Percentiles rank a stretch among this genome's conserved stretches.
phyloP scores from a whole-genome alignment of 1,140 invertebrate genomes.

The Solen grandis region DNA sequence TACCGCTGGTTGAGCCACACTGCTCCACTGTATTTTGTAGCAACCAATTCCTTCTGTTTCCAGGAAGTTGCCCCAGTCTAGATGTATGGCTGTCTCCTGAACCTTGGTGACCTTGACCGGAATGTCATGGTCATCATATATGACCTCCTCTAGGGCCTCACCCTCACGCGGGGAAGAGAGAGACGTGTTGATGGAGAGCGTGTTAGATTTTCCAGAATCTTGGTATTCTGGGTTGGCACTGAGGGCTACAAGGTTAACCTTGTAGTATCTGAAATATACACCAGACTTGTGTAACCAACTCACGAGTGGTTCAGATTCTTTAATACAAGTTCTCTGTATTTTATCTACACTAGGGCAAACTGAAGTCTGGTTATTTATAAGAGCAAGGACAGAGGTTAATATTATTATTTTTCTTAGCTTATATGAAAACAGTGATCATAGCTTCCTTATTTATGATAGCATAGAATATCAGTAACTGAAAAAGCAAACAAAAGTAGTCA shows the following conservation, averaged over 20 bases:
- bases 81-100: slow-evolving; percentile 75
- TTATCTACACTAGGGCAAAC: no score
- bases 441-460: no score
- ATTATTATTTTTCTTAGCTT: no score
- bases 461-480: no score
- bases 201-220: slow-evolving; percentile 78
- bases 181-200: slow-evolving; percentile 72
- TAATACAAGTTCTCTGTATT: no score
- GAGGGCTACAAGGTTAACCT: slow-evolving; percentile 77
- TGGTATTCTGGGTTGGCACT: slow-evolving; percentile 71
- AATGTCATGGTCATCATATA: slow-evolving; percentile 71
- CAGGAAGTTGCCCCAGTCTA: slow-evolving; percentile 78
- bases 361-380: no score
- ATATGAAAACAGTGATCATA: no score
- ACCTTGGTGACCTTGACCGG: slow-evolving; percentile 76
- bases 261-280: slow-evolving; percentile 75
- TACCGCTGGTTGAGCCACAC: slow-evolving; percentile 78
- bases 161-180: slow-evolving; percentile 59
- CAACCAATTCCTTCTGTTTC: slow-evolving; percentile 73
- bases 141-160: slow-evolving; percentile 60
- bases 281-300: no score
- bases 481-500: no score
- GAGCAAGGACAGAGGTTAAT: no score
- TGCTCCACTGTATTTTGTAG: slow-evolving; percentile 80
- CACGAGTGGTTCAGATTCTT: no score